Base-by-base conservation (phyloP, 2,888 invertebrate genomes). In the Mellilla xanthometata region DNA sequence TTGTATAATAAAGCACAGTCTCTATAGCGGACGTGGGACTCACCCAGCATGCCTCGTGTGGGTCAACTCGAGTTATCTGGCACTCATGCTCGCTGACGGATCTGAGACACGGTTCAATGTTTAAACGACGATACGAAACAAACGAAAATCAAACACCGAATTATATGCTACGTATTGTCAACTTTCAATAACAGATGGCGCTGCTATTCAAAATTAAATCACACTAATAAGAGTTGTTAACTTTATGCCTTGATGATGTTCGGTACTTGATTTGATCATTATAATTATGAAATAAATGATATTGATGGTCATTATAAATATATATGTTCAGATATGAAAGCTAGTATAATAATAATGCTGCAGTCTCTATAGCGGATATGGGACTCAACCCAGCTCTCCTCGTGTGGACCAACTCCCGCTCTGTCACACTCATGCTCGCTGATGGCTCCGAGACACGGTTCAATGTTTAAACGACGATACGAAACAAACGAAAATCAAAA, bases 81-180 rank as follows among this genome's bases (percentile, higher is more conserved):
- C 97, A 0, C 90, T 99, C 11, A 96, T 99, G 94, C 91, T 99
- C 56, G 97, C 98, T 6, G 99, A 99, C 79, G 99, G 99, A 15
- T 96, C 97, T 0, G 99, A 99, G 87, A 89, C 89, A 0, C 52
- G 88, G 12, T 89, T 89, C 63, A 89, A 89, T 38, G 85, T 88
- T 0, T 88, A 79, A 9, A 19, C 6, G n/a, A 5, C 15, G 15
- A 19, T 5, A 19, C n/a, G n/a, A 19, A 19, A 19, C 4, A 19
- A 19, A 6, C 1, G 15, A 19, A 19, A 19, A 19, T 5, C 15
- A 19, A 19, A 19, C 6, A 6, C 2, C 15, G 2, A 3, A 5
- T 19, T 5, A 6, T 19, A 1, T 19, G 15, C 15, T 19, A 19
- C 6, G 4, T 19, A 19, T 1, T 19, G 3, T 6, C 15, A 19